Conservation (phyloP, 2,113 vertebrate genomes). For the Epinephelus moara region DNA sequence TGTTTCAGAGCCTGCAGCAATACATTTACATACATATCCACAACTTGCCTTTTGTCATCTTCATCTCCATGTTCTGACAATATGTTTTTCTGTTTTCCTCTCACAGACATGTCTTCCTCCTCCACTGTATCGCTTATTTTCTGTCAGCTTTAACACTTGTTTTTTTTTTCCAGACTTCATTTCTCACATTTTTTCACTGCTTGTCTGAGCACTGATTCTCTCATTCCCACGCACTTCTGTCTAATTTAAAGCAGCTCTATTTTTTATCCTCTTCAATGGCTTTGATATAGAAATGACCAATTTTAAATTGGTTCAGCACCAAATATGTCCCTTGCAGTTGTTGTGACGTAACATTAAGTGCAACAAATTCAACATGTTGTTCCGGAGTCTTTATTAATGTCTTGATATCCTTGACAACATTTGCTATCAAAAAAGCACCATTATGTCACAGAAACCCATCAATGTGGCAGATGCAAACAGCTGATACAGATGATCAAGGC, state of each 20-base stretch:
- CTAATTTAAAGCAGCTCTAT: background rate
- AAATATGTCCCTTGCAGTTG: background rate
- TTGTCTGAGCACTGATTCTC: background rate
- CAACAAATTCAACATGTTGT: background rate
- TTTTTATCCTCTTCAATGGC: background rate
- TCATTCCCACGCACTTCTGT: background rate
- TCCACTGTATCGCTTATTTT: background rate
- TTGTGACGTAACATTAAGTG: background rate
- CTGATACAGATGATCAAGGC: background rate
- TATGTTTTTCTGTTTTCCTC: background rate
- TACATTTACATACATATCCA: background rate
- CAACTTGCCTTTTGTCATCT: slow-evolving; percentile 14
- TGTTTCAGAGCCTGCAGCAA: slow-evolving; percentile 6
- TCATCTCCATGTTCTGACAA: background rate
- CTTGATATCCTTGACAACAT: background rate
- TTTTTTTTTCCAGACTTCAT: no score
- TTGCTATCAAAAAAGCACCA: background rate
- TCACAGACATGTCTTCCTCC: background rate
- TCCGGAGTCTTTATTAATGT: slow-evolving; percentile 45
- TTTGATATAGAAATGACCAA: background rate
- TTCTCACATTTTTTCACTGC: background rate
- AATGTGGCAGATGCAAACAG: background rate
- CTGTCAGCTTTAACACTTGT: background rate
- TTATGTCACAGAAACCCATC: background rate
- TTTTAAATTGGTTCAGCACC: background rate